These are phyloP conservation scores for Peromyscus maniculatus DNA, from an alignment of 2,113 vertebrate genomes.

Conservation along the genomic window DNA sequence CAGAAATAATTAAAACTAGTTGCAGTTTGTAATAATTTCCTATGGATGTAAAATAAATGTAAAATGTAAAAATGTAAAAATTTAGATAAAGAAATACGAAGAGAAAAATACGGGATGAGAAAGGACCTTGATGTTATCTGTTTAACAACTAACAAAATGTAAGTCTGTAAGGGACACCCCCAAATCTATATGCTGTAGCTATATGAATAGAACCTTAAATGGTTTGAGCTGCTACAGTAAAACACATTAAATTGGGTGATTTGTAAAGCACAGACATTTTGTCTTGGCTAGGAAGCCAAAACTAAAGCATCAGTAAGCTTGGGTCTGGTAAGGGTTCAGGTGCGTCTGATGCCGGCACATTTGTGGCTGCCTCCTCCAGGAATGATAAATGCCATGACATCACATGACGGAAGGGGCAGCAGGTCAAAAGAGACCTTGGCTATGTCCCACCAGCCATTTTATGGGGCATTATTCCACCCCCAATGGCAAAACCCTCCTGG, in stretches of 20 bases:
- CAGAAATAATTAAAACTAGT: neutral
- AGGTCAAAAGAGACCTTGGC: neutral
- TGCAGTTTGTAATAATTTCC: neutral
- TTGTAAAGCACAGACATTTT: neutral
- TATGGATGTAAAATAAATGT: too few relatives aligned
- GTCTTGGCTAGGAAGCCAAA: neutral
- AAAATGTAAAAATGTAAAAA: too few relatives aligned
- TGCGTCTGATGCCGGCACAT: too few relatives aligned
- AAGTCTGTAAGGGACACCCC: neutral
- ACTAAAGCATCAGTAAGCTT: neutral
- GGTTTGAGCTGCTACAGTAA: neutral
- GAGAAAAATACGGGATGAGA: neutral
- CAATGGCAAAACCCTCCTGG: too few relatives aligned
- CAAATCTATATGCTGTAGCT: neutral
- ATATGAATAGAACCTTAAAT: neutral
- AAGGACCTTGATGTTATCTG: neutral
- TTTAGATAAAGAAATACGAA: neutral
- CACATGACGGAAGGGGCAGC: neutral
- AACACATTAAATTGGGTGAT: neutral
- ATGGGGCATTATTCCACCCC: neutral
- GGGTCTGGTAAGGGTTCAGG: neutral
- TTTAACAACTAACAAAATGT: constrained; percentile 9
- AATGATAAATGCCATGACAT: neutral
- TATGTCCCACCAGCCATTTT: rapidly evolving
- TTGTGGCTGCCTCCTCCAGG: neutral